Conservation (phyloP, 1,140 invertebrate species). For the Nymphalis io region DNA sequence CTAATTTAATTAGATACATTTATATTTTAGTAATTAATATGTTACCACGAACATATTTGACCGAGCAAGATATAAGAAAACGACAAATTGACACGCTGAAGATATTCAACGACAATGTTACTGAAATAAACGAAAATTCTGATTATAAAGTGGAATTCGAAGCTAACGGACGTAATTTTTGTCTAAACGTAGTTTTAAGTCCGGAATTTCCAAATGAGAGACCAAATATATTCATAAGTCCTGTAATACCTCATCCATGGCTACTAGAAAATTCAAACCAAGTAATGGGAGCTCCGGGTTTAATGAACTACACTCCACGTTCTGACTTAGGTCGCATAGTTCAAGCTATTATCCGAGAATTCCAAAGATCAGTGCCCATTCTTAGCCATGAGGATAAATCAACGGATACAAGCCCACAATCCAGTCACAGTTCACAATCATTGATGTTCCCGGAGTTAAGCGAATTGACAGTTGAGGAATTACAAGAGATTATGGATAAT, state of each 20-base stretch:
- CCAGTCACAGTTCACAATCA: slow-evolving; percentile 48
- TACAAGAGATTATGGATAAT: slow-evolving; percentile 85
- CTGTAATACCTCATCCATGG: slow-evolving; percentile 86
- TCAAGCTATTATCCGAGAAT: slow-evolving; percentile 89
- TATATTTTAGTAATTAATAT: slow-evolving; percentile 38
- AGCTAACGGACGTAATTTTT: slow-evolving; percentile 83
- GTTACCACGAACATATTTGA: slow-evolving; percentile 64
- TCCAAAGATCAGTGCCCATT: slow-evolving; percentile 82
- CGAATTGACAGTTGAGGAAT: slow-evolving; percentile 84
- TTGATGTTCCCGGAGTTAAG: slow-evolving; percentile 84
- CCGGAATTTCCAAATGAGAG: slow-evolving; percentile 88
- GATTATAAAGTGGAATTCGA: slow-evolving; percentile 87
- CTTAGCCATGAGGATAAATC: slow-evolving; percentile 53
- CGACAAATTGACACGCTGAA: slow-evolving; percentile 88
- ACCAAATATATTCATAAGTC: slow-evolving; percentile 85
- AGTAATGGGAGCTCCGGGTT: slow-evolving; percentile 85
- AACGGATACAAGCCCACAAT: slow-evolving; percentile 57
- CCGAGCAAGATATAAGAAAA: slow-evolving; percentile 76
- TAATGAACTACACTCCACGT: slow-evolving; percentile 88
- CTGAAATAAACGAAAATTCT: slow-evolving; percentile 84
- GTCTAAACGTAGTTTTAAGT: slow-evolving; percentile 83
- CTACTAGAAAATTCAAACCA: slow-evolving; percentile 83
- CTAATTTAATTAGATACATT: background rate
- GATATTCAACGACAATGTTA: slow-evolving; percentile 87
- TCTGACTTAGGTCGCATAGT: slow-evolving; percentile 89